Evolutionary conservation across 2,888 invertebrate genomes (phyloP).

Genomic region (Xanthorhoe designata): DNA sequence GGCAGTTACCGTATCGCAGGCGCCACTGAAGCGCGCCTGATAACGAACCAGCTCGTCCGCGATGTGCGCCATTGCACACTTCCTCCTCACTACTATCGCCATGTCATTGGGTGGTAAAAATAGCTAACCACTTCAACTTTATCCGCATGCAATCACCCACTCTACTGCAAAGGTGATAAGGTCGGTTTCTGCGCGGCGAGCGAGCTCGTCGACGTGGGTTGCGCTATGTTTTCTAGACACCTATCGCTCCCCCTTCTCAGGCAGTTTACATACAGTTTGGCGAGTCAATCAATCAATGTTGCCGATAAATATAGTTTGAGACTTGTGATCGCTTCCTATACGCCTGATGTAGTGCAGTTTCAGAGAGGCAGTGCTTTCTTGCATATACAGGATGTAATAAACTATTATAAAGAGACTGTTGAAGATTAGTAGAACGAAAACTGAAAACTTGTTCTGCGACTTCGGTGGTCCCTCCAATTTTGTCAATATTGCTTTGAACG

Average conservation of each 20-base stretch:
- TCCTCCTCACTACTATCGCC: conserved; percentile 40
- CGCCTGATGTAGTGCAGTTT: conserved; percentile 4
- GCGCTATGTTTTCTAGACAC: conserved; percentile 46
- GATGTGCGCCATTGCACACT: conserved; percentile 43
- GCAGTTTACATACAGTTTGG: conserved; percentile 19
- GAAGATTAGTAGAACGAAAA: neutral
- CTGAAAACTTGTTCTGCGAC: no score
- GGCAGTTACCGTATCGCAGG: conserved; percentile 14
- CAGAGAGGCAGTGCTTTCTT: conserved; percentile 6
- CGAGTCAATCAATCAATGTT: conserved; percentile 42
- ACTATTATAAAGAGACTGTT: neutral
- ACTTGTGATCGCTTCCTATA: conserved; percentile 26
- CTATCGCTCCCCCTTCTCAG: conserved; percentile 35
- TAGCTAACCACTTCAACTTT: conserved; percentile 39
- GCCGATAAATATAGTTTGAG: conserved; percentile 27
- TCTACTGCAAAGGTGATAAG: neutral
- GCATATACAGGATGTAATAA: conserved; percentile 5
- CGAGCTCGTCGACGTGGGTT: conserved; percentile 36
- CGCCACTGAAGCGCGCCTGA: conserved; percentile 27
- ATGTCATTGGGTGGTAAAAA: conserved; percentile 56
- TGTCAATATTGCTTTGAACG: no score
- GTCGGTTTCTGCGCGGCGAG: conserved; percentile 11
- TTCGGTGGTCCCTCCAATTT: no score
- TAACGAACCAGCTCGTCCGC: conserved; percentile 27
- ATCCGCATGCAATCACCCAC: conserved; percentile 1